Evolutionary conservation across 2,113 vertebrate species (phyloP), one percentile per base, ranked within the genome.

Genomic region (Vireo altiloquus): DNA sequence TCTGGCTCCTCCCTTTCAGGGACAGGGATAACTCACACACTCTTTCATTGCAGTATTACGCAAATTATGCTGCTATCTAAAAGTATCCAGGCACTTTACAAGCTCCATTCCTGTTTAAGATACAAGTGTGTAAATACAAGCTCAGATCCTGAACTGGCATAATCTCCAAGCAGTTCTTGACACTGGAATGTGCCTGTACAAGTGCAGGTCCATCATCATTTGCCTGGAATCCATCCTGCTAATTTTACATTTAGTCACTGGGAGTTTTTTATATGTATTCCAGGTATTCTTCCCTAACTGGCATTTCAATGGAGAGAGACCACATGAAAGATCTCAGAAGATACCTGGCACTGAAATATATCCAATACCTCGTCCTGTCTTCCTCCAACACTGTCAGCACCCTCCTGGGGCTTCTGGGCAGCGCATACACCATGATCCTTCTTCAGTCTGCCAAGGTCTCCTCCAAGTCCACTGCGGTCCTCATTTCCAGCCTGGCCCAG

Each of bases 341-440:
- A 46, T 98, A 98, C 92, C 77, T 99, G 31, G 92, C 97, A 37
- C 95, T 98, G 71, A 99, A 98, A 94, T 98, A 98, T 13, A 88
- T 98, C 89, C 98, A 97, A 2, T 97, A 98, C 90, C 95, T 98
- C 22, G 87, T 98, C 84, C 93, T 98, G 65, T 98, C 98, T 7
- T 97, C 96, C 28, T 86, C 96, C 10, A 96, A 95, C 0, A 12
- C 75, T 7, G 14, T 97, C 56, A 93, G 98, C 82, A 96, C 97
- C 28, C n/a, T 95, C 13, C 81, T 98, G 89, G 98, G 98, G 16
- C 96, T 98, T 42, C 59, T 97, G 89, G 97, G 97, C 90, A 98
- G 98, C 52, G n/a, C 92, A 2, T 96, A 97, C 37, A 83, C 97
- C 1, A 61, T 93, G 8, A 9, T 97, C 91, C 83, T 97, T 68